A percentile compares a stretch with the other conserved stretches of the same genome.
phyloP scores from a whole-genome alignment of 2,888 invertebrate genomes.

The Andricus quercusramuli region DNA sequence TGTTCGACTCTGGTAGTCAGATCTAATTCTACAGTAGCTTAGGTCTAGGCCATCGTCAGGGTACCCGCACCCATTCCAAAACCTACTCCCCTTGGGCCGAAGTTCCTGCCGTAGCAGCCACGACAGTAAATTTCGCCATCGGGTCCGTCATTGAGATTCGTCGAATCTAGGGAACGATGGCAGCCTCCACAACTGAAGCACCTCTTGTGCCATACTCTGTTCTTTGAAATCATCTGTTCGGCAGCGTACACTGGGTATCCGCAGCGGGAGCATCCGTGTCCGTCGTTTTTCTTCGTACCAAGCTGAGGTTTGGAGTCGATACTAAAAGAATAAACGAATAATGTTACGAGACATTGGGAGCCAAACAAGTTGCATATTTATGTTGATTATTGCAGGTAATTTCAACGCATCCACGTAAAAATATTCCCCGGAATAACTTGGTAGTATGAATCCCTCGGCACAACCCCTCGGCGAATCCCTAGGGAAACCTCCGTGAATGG shows the following conservation, averaged over 20 bases:
- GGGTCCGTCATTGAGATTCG: slow-evolving; percentile 94
- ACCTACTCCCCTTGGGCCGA: slow-evolving; percentile 93
- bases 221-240: slow-evolving; percentile 97
- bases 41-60: slow-evolving; percentile 89
- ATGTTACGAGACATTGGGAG: background rate
- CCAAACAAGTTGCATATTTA: no score
- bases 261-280: slow-evolving; percentile 92
- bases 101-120: slow-evolving; percentile 92
- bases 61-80: slow-evolving; percentile 95
- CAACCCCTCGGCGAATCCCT: no score
- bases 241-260: slow-evolving; percentile 96
- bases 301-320: slow-evolving; percentile 87
- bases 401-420: no score
- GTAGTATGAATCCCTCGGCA: no score
- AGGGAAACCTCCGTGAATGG: no score
- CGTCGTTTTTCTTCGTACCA: slow-evolving; percentile 87
- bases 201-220: slow-evolving; percentile 93
- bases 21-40: slow-evolving; percentile 21
- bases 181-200: slow-evolving; percentile 96
- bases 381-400: no score
- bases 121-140: slow-evolving; percentile 96
- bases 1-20: background rate
- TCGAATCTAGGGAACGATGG: slow-evolving; percentile 92
- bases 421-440: no score
- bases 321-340: slow-evolving; percentile 75